Evolutionary conservation across 2,797 vertebrate genomes (phyloP).

Genomic region (Mergus octosetaceus): DNA sequence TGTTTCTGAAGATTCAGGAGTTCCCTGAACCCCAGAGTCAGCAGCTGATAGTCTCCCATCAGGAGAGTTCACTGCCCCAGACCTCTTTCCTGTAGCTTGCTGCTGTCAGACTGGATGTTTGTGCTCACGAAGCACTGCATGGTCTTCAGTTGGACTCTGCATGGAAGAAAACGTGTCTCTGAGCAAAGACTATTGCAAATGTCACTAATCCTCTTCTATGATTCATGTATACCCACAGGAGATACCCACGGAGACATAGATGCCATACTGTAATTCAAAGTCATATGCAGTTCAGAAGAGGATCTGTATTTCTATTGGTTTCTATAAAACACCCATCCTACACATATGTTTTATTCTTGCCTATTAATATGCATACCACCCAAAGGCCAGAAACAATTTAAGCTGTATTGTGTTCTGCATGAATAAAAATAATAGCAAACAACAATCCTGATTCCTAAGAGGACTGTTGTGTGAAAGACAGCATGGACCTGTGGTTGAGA

Average conservation of each 20-base stretch:
- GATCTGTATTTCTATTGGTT: not conserved
- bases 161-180: not conserved
- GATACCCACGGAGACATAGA: accelerated
- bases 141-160: not conserved
- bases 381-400: not conserved
- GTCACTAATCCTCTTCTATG: not conserved
- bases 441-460: not conserved
- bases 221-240: not conserved
- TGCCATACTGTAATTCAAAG: not conserved
- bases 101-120: not conserved
- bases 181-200: not conserved
- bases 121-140: not conserved
- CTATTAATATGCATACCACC: not conserved
- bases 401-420: not conserved
- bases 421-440: not conserved
- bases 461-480: not conserved
- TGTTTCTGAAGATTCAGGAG: not conserved
- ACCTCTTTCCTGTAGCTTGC: not conserved
- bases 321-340: not conserved
- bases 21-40: not conserved
- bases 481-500: accelerated
- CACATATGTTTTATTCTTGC: not conserved
- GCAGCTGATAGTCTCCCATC: accelerated
- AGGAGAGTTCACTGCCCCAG: not conserved
- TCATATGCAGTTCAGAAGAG: not conserved